Evolutionary conservation across 2,888 invertebrate genomes (phyloP).

Genomic region (Drosophila prostipennis): DNA sequence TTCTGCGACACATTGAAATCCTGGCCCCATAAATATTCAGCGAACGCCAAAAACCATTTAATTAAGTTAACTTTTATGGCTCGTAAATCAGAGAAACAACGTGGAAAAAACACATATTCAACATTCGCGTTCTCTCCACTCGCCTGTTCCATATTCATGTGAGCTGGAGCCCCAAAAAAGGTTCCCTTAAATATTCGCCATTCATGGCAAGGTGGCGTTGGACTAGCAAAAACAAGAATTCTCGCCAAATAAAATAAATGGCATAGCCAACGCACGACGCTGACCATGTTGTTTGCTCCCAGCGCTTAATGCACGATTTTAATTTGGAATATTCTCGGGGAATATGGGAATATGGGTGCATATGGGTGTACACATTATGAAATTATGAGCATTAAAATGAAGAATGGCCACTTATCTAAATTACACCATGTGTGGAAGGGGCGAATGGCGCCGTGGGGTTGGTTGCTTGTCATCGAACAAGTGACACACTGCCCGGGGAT

Average conservation of each 20-base stretch:
- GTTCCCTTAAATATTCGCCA: conserved; percentile 6
- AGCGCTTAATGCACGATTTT: conserved; percentile 60
- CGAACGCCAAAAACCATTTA: conserved; percentile 69
- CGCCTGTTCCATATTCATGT: conserved; percentile 71
- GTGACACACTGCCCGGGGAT: conserved; percentile 56
- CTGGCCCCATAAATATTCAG: conserved; percentile 67
- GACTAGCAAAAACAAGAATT: conserved; percentile 53
- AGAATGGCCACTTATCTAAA: conserved; percentile 85
- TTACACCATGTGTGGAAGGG: conserved; percentile 79
- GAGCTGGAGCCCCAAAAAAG: background rate
- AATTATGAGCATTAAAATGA: conserved; percentile 83
- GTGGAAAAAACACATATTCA: conserved; percentile 55
- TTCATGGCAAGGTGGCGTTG: conserved; percentile 57
- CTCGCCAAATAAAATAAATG: conserved; percentile 69
- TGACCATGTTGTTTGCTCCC: conserved; percentile 73
- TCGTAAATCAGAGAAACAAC: conserved; percentile 70
- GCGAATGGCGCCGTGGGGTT: conserved; percentile 7
- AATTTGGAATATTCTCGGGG: conserved; percentile 50
- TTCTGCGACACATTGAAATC: conserved; percentile 37
- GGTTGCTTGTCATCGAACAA: conserved; percentile 59
- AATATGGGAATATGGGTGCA: conserved; percentile 70
- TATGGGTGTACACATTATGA: conserved; percentile 77
- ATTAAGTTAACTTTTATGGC: conserved; percentile 79
- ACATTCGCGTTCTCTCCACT: conserved; percentile 30
- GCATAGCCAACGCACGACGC: conserved; percentile 64